Conservation (phyloP, 2,113 vertebrate species). For the Aegithalos caudatus region DNA sequence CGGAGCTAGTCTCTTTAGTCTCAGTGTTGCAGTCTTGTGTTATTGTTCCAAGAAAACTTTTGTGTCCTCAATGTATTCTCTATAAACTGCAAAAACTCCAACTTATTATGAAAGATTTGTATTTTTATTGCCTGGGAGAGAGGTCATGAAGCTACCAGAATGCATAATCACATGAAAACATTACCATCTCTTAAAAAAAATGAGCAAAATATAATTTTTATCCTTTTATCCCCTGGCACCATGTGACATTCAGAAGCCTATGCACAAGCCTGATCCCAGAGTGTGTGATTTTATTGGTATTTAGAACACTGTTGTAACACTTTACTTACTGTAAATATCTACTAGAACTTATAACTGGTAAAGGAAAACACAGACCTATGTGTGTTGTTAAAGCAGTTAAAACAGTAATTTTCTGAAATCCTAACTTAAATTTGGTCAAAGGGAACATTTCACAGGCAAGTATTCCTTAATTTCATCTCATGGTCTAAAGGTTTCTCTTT, state of each 20-base stretch:
- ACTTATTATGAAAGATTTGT: background rate
- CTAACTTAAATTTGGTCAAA: constrained; percentile 9
- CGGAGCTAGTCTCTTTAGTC: constrained; percentile 22
- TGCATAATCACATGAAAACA: background rate
- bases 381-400: constrained; percentile 49
- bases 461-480: background rate
- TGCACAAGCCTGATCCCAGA: constrained; percentile 29
- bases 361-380: constrained; percentile 51
- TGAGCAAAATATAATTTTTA: constrained; percentile 21
- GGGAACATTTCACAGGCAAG: background rate
- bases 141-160: constrained; percentile 25
- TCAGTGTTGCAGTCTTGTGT: constrained; percentile 53
- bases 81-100: constrained; percentile 46
- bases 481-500: background rate
- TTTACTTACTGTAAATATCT: constrained; percentile 53
- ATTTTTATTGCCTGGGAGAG: background rate
- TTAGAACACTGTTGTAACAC: constrained; percentile 20
- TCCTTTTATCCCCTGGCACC: constrained; percentile 38
- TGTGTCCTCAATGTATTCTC: constrained; percentile 35
- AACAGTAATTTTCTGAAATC: constrained; percentile 32
- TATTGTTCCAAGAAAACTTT: constrained; percentile 53
- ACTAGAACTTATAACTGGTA: constrained; percentile 43
- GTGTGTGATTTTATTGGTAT: constrained; percentile 36
- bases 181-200: background rate
- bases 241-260: background rate